Conservation (phyloP, 2,113 vertebrate genomes). For the Eudyptes chrysolophus region DNA sequence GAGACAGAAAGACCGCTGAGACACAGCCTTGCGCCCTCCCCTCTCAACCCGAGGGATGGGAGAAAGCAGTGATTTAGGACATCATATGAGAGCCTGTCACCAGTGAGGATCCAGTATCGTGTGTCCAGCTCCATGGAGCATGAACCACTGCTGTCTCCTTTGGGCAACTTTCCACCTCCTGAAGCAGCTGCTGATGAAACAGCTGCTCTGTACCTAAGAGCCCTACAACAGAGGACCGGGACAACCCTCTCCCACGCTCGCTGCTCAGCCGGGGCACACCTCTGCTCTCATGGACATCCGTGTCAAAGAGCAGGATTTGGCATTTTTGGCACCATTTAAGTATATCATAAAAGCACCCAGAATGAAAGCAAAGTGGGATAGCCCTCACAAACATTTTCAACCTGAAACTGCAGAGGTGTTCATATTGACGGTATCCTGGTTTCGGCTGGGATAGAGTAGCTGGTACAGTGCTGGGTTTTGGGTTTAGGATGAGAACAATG, state of each 20-base stretch:
- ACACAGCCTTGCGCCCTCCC: not conserved
- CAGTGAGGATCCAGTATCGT: not conserved
- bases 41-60: not conserved
- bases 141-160: not conserved
- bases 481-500: too few species aligned
- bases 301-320: not conserved
- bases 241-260: too few species aligned
- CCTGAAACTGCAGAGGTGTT: not conserved
- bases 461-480: too few species aligned
- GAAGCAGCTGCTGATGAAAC: not conserved
- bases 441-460: too few species aligned
- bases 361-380: not conserved
- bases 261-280: not conserved
- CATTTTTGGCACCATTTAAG: not conserved
- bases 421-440: too few species aligned
- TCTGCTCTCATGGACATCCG: fast-evolving
- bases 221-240: not conserved
- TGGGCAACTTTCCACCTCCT: not conserved
- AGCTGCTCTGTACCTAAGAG: not conserved
- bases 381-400: not conserved
- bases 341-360: not conserved
- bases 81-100: not conserved
- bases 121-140: not conserved
- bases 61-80: not conserved
- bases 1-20: not conserved